phyloP scores from a whole-genome alignment of 2,113 vertebrate species.

The Hyperopisus bebe region DNA sequence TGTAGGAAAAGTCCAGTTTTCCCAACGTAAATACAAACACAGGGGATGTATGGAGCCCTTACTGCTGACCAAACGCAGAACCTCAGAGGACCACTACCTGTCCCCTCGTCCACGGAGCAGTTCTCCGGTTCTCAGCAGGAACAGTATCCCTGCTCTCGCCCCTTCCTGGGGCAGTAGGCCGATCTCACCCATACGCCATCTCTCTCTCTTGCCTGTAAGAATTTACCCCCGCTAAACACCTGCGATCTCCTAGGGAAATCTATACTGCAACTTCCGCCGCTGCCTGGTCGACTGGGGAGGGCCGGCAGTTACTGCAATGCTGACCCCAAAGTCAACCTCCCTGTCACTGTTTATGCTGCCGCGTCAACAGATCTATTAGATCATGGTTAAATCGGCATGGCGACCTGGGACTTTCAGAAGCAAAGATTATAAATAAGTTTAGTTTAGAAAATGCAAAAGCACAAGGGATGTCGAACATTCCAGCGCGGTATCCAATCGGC shows the following conservation, averaged over 20 bases:
- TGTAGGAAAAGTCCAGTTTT: background rate
- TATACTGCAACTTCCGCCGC: background rate
- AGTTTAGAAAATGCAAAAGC: background rate
- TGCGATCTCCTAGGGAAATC: background rate
- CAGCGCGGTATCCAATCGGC: conserved; percentile 22
- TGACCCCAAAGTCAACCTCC: background rate
- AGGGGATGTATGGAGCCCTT: background rate
- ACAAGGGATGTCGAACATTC: conserved; percentile 11
- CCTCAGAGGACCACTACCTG: background rate
- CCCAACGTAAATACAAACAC: background rate
- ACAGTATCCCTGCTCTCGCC: background rate
- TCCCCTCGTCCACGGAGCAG: background rate
- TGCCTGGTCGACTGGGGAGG: background rate
- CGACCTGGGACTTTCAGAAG: background rate
- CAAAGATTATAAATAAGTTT: background rate
- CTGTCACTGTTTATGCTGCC: background rate
- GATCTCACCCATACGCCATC: background rate
- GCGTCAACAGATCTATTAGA: background rate
- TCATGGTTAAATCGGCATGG: background rate
- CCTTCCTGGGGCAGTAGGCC: background rate
- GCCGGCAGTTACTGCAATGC: background rate
- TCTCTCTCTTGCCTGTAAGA: background rate
- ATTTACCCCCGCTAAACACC: background rate
- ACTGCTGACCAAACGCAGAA: background rate
- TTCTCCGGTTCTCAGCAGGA: background rate